Evolutionary conservation across 2,797 vertebrate genomes (phyloP), one percentile per base, ranked within the genome.

Genomic region (Coccyzus lansbergi): DNA sequence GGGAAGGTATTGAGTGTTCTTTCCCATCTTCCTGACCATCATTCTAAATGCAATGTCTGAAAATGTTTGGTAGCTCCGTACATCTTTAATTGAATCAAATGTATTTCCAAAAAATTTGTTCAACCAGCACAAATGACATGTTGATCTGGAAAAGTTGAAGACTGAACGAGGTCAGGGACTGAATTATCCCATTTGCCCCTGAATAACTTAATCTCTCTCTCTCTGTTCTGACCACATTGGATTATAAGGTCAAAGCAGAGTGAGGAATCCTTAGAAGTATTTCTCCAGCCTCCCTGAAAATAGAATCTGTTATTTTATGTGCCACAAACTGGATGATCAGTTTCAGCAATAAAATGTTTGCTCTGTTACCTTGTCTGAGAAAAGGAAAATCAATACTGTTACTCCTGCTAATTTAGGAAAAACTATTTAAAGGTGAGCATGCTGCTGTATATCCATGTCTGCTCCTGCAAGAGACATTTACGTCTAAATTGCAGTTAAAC

Each of bases 181-280:
- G 90, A 97, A 97, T 97, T 97, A 97, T 96, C 81, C 92, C 83
- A 86, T 96, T 96, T 92, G 68, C 49, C 81, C 86, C 88, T 95
- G 85, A 97, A 96, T 95, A 97, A 97, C 91, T 96, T 95, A 97
- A 96, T 94, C 93, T 97, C 92, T 92, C 92, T 92, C 89, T 96
- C 94, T 97, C 95, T 93, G 83, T 95, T 96, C 96, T 93, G 94
- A 95, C 86, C 88, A 96, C 94, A 91, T 92, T 96, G 96, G 95
- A 97, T 96, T 97, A 97, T 94, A 97, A 98, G 88, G 96, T 97
- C 94, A 97, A 76, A 92, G 72, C 74, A 59, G 92, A 97, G 29
- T 58, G 88, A 95, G 71, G 88, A 96, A 96, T 95, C 94, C 89
- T 96, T 90, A 96, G 90, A 95, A 96, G 92, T 93, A 89, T 93